phyloP scores from a whole-genome alignment of 2,888 invertebrate genomes.

The Theodoxus fluviatilis region DNA sequence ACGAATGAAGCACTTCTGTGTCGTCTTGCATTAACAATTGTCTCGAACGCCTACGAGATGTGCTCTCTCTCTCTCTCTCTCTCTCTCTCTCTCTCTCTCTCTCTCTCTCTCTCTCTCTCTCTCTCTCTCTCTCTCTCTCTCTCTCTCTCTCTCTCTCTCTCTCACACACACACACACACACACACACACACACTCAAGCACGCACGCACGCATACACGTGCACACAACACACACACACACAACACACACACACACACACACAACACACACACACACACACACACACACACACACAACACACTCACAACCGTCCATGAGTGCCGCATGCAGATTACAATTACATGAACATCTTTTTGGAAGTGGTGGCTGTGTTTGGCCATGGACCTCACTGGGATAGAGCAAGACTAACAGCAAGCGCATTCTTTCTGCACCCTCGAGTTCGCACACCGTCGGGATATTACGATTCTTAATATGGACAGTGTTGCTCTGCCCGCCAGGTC shows the following conservation, averaged over 20 bases:
- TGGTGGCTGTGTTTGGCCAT: too few species aligned
- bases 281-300: background rate
- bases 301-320: background rate
- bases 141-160: constrained; percentile 5
- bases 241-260: background rate
- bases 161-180: constrained; percentile 2
- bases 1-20: too few species aligned
- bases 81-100: constrained; percentile 9
- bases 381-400: too few species aligned
- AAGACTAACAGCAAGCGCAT: too few species aligned
- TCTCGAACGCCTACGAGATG: too few species aligned
- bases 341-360: too few species aligned
- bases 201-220: background rate
- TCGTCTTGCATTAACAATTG: too few species aligned
- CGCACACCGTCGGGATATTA: too few species aligned
- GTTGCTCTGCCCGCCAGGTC: too few species aligned
- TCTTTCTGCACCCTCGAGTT: too few species aligned
- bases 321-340: too few species aligned
- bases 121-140: background rate
- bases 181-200: background rate
- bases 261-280: constrained; percentile 15
- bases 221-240: constrained; percentile 15
- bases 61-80: background rate
- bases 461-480: too few species aligned
- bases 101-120: background rate